Evolutionary conservation across 2,888 invertebrate genomes (phyloP), one percentile per base, ranked within the genome.

Genomic region (Brachynemurus nebulosus): DNA sequence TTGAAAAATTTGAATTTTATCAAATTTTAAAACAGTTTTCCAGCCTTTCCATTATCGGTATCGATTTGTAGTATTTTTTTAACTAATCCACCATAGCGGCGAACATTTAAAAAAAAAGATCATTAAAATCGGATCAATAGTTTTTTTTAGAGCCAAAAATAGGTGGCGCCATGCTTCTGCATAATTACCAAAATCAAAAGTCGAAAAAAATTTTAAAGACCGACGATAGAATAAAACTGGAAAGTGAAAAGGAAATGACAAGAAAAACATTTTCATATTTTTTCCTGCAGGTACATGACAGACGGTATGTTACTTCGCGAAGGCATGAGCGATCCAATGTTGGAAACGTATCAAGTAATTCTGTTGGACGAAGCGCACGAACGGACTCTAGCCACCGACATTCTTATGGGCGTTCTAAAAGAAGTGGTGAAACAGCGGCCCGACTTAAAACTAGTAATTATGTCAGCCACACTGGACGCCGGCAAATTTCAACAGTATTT

Each of bases 401-500:
- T 99, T 44, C 69, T 99, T 1, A 99, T 99, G 98, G 98, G 98
- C 30, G 90, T 99, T 0, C 65, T 93, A 1, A 96, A 98, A 63
- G 97, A 99, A 68, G 95, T 98, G 0, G 88, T 88, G 7, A 88
- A 86, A 51, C 93, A 96, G 56, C 72, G 98, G 18, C 66, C 74
- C 0, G 97, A 98, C 63, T 70, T 99, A 45, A 98, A 98, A 64
- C 71, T 99, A 45, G 92, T 99, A 48, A 89, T 99, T 57, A 99
- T 99, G 98, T 95, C 95, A 48, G 98, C 98, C 1, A 99, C 98
- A 0, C 68, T 99, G 21, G 98, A 99, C 65, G 97, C 98, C 38
- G 98, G 97, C 4, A 99, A 99, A 65, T 99, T 99, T 65, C 96
- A 97, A 69, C 86, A 89, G 61, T 99, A 99, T 63, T 99, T 99